These are phyloP conservation scores for Redunca redunca DNA, from an alignment of 2,113 vertebrate species.

Conservation along the genomic window DNA sequence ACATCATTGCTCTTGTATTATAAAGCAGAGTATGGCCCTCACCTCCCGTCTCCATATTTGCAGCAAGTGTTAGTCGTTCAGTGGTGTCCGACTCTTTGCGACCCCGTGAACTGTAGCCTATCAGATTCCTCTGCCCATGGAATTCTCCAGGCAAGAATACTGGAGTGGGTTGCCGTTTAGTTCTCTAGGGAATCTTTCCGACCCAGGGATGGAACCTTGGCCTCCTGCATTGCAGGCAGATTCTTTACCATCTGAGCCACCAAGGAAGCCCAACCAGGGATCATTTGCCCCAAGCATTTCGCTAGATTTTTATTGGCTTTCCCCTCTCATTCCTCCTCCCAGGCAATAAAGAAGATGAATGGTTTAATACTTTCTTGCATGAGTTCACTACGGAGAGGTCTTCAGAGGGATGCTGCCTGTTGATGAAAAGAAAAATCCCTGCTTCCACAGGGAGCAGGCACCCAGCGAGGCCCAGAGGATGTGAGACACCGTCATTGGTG, in stretches of 20 bases:
- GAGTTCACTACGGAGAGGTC: background rate
- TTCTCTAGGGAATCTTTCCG: background rate
- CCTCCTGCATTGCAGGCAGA: background rate
- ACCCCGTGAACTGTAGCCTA: background rate
- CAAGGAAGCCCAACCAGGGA: background rate
- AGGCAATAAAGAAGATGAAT: background rate
- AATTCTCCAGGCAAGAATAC: background rate
- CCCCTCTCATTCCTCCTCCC: background rate
- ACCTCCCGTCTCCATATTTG: background rate
- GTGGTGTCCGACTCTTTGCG: rapidly evolving
- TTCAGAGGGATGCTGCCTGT: background rate
- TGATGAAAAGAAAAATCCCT: background rate
- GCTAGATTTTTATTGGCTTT: background rate
- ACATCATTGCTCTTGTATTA: background rate
- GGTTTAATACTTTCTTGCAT: background rate
- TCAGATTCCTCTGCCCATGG: background rate
- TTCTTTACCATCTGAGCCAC: background rate
- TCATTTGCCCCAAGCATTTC: background rate
- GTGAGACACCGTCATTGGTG: background rate
- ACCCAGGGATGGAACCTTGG: background rate
- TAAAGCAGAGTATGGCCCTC: background rate
- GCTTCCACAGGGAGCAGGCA: background rate
- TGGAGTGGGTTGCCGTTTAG: background rate
- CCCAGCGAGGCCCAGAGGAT: background rate
- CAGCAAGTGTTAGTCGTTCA: background rate